Base-by-base conservation (phyloP, 1,140 invertebrate genomes). In the Battus philenor region DNA sequence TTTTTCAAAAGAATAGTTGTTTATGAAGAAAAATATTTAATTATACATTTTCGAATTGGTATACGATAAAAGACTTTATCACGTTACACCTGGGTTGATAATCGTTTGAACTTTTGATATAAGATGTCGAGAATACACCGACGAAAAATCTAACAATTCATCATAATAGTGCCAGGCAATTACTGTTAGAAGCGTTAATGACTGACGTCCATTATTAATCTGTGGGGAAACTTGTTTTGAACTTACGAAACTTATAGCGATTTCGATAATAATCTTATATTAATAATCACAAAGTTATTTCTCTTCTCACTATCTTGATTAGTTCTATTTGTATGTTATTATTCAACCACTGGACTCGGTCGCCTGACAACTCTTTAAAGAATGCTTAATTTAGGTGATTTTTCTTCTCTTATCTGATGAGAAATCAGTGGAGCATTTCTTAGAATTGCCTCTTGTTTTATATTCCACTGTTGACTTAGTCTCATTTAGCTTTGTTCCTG, bases 141-240 rank as follows among this genome's bases (percentile, higher is more conserved):
- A 71, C 64, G 24, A 73, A 76, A 71, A 71, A 75, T 61, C 50
- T 43, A 64, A 78, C 77, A 71, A 84, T 81, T 70, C 72, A 84
- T 84, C 80, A 84, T 78, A 73, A 79, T 81, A 72, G 71, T 78
- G 68, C 66, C 77, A 77, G 68, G 72, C 74, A 84, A 84, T 84
- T 81, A 81, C 67, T 68, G 69, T 68, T 68, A 66, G 71, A 54
- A 69, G 68, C 72, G 69, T 81, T 84, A 79, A 80, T 82, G 69
- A 77, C 68, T 66, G 58, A 44, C 61, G 58, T 68, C 63, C 63
- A 70, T 74, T 79, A 83, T 76, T 80, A 74, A 76, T 71, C 66
- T 65, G 57, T 57, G 43, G 38, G 49, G 52, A 80, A n/a, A 80
- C 78, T 72, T 72, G 77, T 79, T 80, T 79, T 68, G 59, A 61